These are phyloP conservation scores for Torymus aiolomorphi DNA, from an alignment of 2,888 invertebrate genomes.

Conservation along the genomic window DNA sequence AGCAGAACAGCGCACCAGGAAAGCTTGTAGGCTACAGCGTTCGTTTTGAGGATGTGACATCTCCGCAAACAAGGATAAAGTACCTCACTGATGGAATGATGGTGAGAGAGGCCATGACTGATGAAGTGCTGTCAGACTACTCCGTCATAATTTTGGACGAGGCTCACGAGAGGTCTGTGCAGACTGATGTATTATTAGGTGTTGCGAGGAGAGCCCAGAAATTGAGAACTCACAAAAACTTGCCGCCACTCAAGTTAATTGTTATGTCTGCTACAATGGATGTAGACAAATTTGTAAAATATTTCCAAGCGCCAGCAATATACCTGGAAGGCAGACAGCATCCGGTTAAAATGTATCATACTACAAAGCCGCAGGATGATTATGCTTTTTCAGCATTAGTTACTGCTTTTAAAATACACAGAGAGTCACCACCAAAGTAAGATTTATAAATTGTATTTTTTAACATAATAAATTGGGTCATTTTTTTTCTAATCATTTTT, in stretches of 20 bases:
- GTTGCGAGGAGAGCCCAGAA: constrained; percentile 92
- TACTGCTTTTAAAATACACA: constrained; percentile 93
- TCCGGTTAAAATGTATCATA: constrained; percentile 86
- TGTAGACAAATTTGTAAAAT: constrained; percentile 92
- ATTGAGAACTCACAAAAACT: constrained; percentile 80
- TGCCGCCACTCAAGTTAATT: constrained; percentile 84
- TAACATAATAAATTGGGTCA: neutral
- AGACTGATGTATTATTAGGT: constrained; percentile 95
- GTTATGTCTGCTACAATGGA: constrained; percentile 98
- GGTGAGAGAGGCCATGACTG: constrained; percentile 90
- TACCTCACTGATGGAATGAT: constrained; percentile 97
- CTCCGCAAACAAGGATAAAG: constrained; percentile 88
- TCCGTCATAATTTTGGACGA: constrained; percentile 93
- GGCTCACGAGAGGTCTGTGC: constrained; percentile 95
- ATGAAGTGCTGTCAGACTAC: constrained; percentile 86
- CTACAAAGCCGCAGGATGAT: constrained; percentile 85
- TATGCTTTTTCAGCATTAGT: constrained; percentile 89
- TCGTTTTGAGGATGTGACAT: constrained; percentile 93
- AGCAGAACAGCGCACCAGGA: constrained; percentile 86
- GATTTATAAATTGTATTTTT: neutral
- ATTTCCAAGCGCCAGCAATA: constrained; percentile 90
- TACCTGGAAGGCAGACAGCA: constrained; percentile 93
- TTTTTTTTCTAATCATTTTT: constrained; percentile 24
- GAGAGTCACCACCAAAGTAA: constrained; percentile 87
- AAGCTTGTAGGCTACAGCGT: constrained; percentile 87